Evolutionary conservation across 2,797 vertebrate species (phyloP).

Genomic region (Vipera latastei): DNA sequence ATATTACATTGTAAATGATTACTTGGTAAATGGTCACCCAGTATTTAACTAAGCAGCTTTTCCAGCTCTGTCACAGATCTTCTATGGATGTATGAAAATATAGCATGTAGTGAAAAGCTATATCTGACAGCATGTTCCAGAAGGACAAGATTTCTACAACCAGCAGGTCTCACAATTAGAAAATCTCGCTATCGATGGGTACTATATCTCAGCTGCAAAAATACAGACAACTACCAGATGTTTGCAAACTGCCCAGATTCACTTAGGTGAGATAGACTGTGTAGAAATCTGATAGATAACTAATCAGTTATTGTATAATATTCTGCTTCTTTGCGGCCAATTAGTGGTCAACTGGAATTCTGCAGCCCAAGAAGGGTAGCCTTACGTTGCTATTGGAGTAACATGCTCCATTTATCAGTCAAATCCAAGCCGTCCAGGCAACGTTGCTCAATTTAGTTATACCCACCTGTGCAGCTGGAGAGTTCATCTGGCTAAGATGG

Average conservation of each 20-base stretch:
- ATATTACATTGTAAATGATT: neutral
- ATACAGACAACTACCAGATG: neutral
- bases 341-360: neutral
- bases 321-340: neutral
- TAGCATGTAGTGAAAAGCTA: neutral
- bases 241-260: neutral
- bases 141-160: neutral
- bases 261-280: neutral
- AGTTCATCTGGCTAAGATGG: slow-evolving; percentile 73
- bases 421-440: neutral
- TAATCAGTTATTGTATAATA: neutral
- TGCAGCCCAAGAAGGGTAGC: neutral
- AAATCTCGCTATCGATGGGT: neutral
- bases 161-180: neutral
- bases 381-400: neutral
- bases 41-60: neutral
- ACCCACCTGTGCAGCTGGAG: slow-evolving; percentile 79
- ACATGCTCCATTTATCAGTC: neutral
- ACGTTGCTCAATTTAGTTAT: slow-evolving; percentile 3
- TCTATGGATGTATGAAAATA: neutral
- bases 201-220: neutral
- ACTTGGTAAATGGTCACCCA: neutral
- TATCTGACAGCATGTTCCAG: neutral
- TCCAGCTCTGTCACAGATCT: neutral
- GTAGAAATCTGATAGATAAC: neutral